Percentiles rank a stretch among this genome's conserved stretches.
Evolutionary conservation across 2,888 invertebrate genomes (phyloP).

Genomic region (Trilocha varians): DNA sequence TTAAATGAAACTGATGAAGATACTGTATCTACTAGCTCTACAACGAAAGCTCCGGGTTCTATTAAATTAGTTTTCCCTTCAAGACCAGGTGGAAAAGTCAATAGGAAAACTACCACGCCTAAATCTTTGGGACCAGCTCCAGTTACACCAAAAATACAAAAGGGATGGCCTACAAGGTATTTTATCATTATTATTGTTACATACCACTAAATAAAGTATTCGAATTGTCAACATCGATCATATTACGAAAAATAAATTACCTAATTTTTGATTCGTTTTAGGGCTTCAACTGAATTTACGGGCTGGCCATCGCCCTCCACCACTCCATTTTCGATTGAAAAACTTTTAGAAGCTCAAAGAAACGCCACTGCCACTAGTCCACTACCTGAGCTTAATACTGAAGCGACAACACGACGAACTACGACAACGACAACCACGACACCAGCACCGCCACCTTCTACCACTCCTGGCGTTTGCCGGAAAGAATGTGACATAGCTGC

Average conservation of each 20-base stretch:
- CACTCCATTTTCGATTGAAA: slow-evolving; percentile 88
- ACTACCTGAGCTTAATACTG: slow-evolving; percentile 49
- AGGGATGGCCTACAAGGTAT: slow-evolving; percentile 88
- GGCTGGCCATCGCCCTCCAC: slow-evolving; percentile 93
- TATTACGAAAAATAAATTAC: too few relatives aligned
- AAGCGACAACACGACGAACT: slow-evolving; percentile 63
- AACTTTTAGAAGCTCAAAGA: slow-evolving; percentile 78
- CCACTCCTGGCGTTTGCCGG: slow-evolving; percentile 85
- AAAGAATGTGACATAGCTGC: slow-evolving; percentile 89
- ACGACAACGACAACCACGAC: slow-evolving; percentile 78
- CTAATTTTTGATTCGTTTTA: slow-evolving; percentile 31
- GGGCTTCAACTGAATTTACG: slow-evolving; percentile 90
- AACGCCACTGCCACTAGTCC: slow-evolving; percentile 76
- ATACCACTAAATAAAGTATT: background rate
- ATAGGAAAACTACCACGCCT: slow-evolving; percentile 74
- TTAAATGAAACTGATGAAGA: slow-evolving; percentile 34
- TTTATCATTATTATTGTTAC: slow-evolving; percentile 3
- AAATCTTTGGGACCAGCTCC: slow-evolving; percentile 63
- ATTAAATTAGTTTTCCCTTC: slow-evolving; percentile 86
- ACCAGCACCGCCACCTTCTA: slow-evolving; percentile 79
- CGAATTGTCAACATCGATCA: too few relatives aligned
- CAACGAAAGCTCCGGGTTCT: slow-evolving; percentile 61
- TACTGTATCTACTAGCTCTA: slow-evolving; percentile 21
- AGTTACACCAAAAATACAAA: slow-evolving; percentile 79
- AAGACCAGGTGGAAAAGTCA: slow-evolving; percentile 78